A percentile compares a stretch with the other conserved stretches of the same genome.
These are phyloP conservation scores for Apodemia duryi DNA, from an alignment of 2,888 invertebrate species.

Conservation along the genomic window DNA sequence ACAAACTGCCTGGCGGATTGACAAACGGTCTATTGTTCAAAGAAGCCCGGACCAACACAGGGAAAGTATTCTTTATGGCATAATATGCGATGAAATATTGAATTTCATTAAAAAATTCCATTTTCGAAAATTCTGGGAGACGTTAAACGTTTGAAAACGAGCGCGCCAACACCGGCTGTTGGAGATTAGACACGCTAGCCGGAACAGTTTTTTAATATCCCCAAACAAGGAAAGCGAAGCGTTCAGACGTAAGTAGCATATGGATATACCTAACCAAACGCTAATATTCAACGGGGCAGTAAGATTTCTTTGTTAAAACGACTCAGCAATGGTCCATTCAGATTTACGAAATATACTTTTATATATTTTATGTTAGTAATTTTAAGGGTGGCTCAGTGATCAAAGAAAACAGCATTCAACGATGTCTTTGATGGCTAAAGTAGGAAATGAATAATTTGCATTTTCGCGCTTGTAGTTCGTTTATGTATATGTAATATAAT, in stretches of 20 bases:
- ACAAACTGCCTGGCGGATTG: too few relatives aligned
- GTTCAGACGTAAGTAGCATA: conserved; percentile 41
- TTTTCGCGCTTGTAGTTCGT: too few relatives aligned
- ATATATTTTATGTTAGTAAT: too few relatives aligned
- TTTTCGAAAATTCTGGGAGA: conserved; percentile 39
- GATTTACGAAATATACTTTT: too few relatives aligned
- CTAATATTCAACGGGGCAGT: neutral
- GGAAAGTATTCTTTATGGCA: too few relatives aligned
- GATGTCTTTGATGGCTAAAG: too few relatives aligned
- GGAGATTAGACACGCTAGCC: conserved; percentile 76
- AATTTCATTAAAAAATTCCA: conserved; percentile 22
- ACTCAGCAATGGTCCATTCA: conserved; percentile 26
- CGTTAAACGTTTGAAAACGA: conserved; percentile 34
- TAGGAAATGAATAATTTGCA: too few relatives aligned
- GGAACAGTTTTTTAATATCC: conserved; percentile 79
- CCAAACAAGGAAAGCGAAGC: conserved; percentile 68
- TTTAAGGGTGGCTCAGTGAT: too few relatives aligned
- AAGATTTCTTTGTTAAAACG: neutral
- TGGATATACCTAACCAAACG: conserved; percentile 39
- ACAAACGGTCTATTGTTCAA: too few relatives aligned
- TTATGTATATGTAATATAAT: too few relatives aligned
- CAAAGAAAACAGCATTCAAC: too few relatives aligned
- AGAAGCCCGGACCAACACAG: too few relatives aligned
- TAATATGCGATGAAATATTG: conserved; percentile 13
- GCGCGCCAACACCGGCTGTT: conserved; percentile 61